Base-by-base conservation (phyloP, 2,888 invertebrate species). In the Blastobasis adustella region DNA sequence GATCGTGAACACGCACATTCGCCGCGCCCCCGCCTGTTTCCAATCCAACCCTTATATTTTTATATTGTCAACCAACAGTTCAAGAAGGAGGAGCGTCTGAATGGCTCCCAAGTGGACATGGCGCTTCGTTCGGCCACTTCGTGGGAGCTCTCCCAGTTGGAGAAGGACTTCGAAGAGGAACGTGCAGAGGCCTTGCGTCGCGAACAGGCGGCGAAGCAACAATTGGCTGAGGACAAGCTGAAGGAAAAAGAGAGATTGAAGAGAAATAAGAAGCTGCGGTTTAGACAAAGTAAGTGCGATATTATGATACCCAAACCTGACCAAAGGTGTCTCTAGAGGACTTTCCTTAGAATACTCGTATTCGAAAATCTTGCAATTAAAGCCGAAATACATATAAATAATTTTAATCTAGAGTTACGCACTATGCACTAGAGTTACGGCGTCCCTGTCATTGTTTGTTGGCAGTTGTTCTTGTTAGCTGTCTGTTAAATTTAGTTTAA, bases 71-170 rank as follows among this genome's bases (percentile, higher is more conserved):
- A 23, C 3, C 23, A 23, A 4, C 65, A 90, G 84, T 98, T 96
- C 73, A 97, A 97, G 71, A 94, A 95, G 65, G 98, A 98, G 77
- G 98, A 98, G 71, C 90, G 92, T 69, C 75, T 91, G 0, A 96
- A 96, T 80, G 82, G 90, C n/a, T 77, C 82, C 4, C 89, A 95
- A 53, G 90, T 96, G 5, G 94, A 95, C 71, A 93, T 92, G 67
- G 96, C 95, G 0, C 74, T 96, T 2, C 89, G 91, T 8, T 91
- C 92, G 58, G 92, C 92, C 0, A 90, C 92, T 42, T 89, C 90
- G 37, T 95, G 94, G 80, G 92, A 95, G 79, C 75, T 75, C n/a
- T 47, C 52, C 3, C 59, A 66, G 0, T 63, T 88, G 0, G 64
- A 69, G 45, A 63, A 65, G 1, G 85, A 86, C 58, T 87, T 87